Base-by-base conservation (phyloP, 2,113 vertebrate genomes). In the Neogobius melanostomus region DNA sequence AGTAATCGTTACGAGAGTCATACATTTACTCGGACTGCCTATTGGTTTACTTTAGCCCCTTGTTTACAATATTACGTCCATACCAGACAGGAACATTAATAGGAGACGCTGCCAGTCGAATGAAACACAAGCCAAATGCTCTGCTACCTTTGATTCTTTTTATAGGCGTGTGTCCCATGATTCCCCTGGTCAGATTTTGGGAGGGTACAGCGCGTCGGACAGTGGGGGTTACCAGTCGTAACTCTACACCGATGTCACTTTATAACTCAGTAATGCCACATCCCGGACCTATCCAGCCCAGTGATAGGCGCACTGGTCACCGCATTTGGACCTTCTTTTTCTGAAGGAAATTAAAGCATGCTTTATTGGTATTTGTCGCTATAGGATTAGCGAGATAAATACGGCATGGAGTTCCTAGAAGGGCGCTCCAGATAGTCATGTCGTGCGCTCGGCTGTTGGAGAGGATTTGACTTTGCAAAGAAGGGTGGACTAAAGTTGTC, bases 131-230 rank as follows among this genome's bases (percentile, higher is more conserved):
- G 17, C 69, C 75, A 82, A 82, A 81, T 60, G 28, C 57, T 69
- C 66, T 10, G 50, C 67, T 75, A 71, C 69, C 64, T 77, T 62
- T 11, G 21, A 57, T 66, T 79, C 90, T 91, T 90, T 90, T 91
- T 90, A 89, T 90, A 91, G 87, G 53, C 53, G 43, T 12, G 69
- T 54, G 72, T 82, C 80, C 72, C 76, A 82, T 85, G 80, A 80
- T 79, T 78, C 59, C 78, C 78, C 67, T 46, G 59, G 77, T 85
- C 79, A 53, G 85, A 74, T 86, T 80, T 79, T 80, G 52, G 28
- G 12, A 69, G 72, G 80, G 79, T 64, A 61, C 74, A 42, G 53
- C 59, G 61, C 49, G 44, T 21, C 56, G 48, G 73, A 65, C 68
- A 54, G 67, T 7, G 16, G 49, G 69, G 78, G 59, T 61, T 42